phyloP scores from a whole-genome alignment of 2,797 vertebrate genomes.

The Kryptolebias ocellatus region DNA sequence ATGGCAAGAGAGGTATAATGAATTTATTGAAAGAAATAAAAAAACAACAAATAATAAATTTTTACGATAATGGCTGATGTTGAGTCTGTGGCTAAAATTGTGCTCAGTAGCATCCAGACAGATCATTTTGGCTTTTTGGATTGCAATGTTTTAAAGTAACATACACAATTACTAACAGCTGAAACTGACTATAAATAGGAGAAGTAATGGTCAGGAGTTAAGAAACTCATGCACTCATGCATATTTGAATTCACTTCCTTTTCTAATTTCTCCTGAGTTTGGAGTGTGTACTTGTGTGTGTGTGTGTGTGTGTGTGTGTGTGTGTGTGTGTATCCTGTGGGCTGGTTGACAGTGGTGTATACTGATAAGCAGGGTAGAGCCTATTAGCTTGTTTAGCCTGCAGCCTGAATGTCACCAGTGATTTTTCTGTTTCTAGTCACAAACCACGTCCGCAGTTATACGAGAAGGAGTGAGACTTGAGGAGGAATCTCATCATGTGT shows the following conservation, averaged over 20 bases:
- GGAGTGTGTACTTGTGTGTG: conserved; percentile 8
- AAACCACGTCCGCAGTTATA: conserved; percentile 41
- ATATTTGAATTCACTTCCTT: conserved; percentile 31
- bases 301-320: conserved; percentile 20
- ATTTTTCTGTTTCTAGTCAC: conserved; percentile 58
- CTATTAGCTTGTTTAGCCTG: conserved; percentile 65
- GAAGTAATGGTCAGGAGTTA: neutral
- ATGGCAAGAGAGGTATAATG: no score
- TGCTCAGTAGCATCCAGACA: no score
- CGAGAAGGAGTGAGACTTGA: conserved; percentile 25
- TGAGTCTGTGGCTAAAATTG: no score
- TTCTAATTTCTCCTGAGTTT: conserved; percentile 19
- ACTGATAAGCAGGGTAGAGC: conserved; percentile 65
- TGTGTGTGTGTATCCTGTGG: conserved; percentile 32
- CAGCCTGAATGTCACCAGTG: conserved; percentile 52
- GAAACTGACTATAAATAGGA: neutral
- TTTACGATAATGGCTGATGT: no score
- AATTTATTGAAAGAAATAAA: no score
- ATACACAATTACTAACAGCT: no score
- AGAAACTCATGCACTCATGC: conserved; percentile 4
- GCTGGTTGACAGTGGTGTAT: conserved; percentile 45
- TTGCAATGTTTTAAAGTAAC: no score
- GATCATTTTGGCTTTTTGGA: no score
- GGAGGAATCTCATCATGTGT: conserved; percentile 22
- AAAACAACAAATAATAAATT: no score